Conservation (phyloP, 1,140 invertebrate genomes). For the Lordiphosa collinella region DNA sequence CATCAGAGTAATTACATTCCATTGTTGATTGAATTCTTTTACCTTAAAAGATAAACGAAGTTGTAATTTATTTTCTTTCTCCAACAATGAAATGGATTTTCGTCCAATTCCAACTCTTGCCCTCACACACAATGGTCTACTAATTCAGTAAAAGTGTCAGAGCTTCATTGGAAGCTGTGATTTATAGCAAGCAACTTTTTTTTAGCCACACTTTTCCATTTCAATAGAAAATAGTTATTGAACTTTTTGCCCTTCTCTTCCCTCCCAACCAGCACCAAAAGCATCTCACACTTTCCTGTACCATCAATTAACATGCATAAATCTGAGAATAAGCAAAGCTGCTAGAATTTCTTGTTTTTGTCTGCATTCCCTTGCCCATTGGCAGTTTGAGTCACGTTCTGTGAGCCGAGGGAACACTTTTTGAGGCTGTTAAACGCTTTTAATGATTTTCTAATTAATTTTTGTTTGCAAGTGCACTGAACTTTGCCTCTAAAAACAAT, state of each 20-base stretch:
- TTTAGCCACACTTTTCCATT: slow-evolving; percentile 1
- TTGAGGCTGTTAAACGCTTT: slow-evolving; percentile 30
- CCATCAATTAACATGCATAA: slow-evolving; percentile 28
- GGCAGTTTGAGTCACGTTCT: slow-evolving; percentile 35
- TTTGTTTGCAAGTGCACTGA: slow-evolving; percentile 58
- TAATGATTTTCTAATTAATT: slow-evolving; percentile 76
- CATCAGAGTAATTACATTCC: no score
- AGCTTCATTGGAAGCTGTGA: slow-evolving; percentile 18
- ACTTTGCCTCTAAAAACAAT: slow-evolving; percentile 18
- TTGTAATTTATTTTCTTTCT: slow-evolving; percentile 3
- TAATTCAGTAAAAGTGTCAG: slow-evolving; percentile 6
- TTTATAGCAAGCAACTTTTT: slow-evolving; percentile 23
- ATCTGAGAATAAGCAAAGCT: slow-evolving; percentile 5
- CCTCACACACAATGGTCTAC: slow-evolving; percentile 1
- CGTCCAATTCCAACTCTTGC: background rate
- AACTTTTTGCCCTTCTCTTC: slow-evolving; percentile 7
- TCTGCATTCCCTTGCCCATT: slow-evolving; percentile 42
- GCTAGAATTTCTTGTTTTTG: slow-evolving; percentile 15
- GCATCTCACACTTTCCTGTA: slow-evolving; percentile 7
- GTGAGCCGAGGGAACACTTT: slow-evolving; percentile 9
- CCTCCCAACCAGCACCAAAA: background rate
- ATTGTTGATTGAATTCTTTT: no score
- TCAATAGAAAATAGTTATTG: slow-evolving; percentile 30
- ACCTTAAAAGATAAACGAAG: no score
- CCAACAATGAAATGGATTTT: background rate